Evolutionary conservation across 1,140 invertebrate genomes (phyloP).

Genomic region (Hylaeus anthracinus): DNA sequence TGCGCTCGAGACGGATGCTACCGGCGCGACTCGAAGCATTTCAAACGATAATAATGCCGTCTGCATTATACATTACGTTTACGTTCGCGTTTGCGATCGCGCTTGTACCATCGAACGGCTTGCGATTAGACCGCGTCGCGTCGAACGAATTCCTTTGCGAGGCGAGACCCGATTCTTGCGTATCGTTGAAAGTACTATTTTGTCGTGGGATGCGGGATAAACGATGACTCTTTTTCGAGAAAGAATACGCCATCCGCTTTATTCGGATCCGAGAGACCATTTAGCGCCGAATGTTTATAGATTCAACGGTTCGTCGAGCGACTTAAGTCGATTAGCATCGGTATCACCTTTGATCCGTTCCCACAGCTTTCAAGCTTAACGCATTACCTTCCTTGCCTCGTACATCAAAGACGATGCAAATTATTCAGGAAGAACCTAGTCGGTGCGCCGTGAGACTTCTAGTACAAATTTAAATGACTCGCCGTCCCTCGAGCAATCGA

Average conservation of each 20-base stretch:
- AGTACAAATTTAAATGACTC: conserved; percentile 21
- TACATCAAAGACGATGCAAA: conserved; percentile 16
- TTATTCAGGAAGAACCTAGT: conserved; percentile 5
- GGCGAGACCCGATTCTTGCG: too few relatives aligned
- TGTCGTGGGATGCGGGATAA: too few relatives aligned
- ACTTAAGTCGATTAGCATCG: background rate
- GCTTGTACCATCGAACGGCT: too few relatives aligned
- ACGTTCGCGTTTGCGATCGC: too few relatives aligned
- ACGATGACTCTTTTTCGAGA: too few relatives aligned
- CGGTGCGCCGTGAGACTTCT: background rate
- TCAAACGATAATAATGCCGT: conserved; percentile 28
- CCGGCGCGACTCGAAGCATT: background rate
- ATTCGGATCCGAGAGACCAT: background rate
- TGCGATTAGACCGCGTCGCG: too few relatives aligned
- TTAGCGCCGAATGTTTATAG: background rate
- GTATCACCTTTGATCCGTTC: conserved; percentile 7
- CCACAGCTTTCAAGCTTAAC: conserved; percentile 16
- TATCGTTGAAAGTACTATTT: too few relatives aligned
- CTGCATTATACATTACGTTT: conserved; percentile 5
- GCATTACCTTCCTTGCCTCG: background rate
- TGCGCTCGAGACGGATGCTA: background rate
- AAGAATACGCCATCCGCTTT: background rate
- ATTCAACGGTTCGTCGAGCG: background rate
- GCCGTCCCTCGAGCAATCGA: background rate
- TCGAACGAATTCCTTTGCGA: too few relatives aligned